Evolutionary conservation across 2,888 invertebrate genomes (phyloP).

Genomic region (Tillus elongatus): DNA sequence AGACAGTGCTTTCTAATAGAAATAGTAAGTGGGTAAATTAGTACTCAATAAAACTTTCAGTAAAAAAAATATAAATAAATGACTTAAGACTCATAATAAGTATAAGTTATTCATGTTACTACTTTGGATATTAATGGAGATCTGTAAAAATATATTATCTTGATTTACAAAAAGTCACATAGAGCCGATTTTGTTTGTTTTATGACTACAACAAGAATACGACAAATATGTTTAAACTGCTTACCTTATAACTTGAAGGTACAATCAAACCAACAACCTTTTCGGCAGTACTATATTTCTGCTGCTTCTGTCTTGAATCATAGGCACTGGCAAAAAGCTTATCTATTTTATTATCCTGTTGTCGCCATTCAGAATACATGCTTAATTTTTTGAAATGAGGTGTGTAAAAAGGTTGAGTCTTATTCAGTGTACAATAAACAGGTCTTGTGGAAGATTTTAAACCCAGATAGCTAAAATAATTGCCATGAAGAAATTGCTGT

Average conservation of each 20-base stretch:
- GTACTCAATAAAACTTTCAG: too few species aligned
- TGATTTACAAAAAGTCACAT: too few species aligned
- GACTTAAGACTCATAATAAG: too few species aligned
- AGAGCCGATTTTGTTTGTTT: too few species aligned
- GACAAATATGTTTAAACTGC: conserved; percentile 8
- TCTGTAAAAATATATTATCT: too few species aligned
- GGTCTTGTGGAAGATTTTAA: conserved; percentile 83
- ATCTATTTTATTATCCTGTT: conserved; percentile 40
- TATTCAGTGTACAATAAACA: conserved; percentile 87
- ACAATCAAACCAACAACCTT: conserved; percentile 34
- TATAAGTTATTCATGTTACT: too few species aligned
- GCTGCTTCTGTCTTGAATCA: conserved; percentile 68
- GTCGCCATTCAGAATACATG: conserved; percentile 91
- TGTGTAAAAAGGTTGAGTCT: conserved; percentile 91
- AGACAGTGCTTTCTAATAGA: too few species aligned
- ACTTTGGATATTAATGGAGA: too few species aligned
- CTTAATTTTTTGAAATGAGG: conserved; percentile 82
- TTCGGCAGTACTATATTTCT: conserved; percentile 52
- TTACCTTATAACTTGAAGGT: conserved; percentile 42
- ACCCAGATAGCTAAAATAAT: conserved; percentile 85
- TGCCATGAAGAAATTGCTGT: conserved; percentile 81
- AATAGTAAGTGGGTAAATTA: too few species aligned
- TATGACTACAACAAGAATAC: conserved; percentile 4
- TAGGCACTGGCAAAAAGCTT: conserved; percentile 46
- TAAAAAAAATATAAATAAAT: too few species aligned